phyloP scores from a whole-genome alignment of 2,888 invertebrate genomes.

The Ornithoptera alexandrae region DNA sequence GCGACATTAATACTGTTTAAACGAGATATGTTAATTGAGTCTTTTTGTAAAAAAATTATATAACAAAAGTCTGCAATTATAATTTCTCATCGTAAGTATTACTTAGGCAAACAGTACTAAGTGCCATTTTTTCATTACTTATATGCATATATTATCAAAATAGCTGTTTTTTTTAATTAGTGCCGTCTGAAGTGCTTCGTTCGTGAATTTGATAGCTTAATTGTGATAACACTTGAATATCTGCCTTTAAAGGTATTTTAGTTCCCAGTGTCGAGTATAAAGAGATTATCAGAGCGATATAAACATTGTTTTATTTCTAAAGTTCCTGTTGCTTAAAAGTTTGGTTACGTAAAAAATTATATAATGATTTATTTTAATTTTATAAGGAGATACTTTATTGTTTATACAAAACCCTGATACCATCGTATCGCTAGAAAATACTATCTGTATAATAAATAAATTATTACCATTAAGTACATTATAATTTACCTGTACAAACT shows the following conservation, averaged over 20 bases:
- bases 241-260: not conserved
- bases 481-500: too few relatives aligned
- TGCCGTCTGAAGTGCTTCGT: not conserved
- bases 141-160: not conserved
- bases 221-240: slow-evolving; percentile 2
- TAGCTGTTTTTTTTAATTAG: not conserved
- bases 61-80: slow-evolving; percentile 2
- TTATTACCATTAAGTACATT: too few relatives aligned
- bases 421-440: too few relatives aligned
- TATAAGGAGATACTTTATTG: too few relatives aligned
- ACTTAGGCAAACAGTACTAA: not conserved
- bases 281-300: not conserved
- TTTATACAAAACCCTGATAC: too few relatives aligned
- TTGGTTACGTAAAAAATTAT: not conserved
- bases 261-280: not conserved
- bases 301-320: not conserved
- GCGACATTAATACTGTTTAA: too few relatives aligned
- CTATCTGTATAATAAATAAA: too few relatives aligned
- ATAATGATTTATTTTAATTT: too few relatives aligned
- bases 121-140: not conserved
- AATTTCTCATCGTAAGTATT: not conserved
- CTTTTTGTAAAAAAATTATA: slow-evolving; percentile 11
- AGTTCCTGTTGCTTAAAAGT: not conserved
- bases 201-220: not conserved
- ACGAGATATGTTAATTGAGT: not conserved